phyloP scores from a whole-genome alignment of 2,113 vertebrate species.

The Sterna hirundo region DNA sequence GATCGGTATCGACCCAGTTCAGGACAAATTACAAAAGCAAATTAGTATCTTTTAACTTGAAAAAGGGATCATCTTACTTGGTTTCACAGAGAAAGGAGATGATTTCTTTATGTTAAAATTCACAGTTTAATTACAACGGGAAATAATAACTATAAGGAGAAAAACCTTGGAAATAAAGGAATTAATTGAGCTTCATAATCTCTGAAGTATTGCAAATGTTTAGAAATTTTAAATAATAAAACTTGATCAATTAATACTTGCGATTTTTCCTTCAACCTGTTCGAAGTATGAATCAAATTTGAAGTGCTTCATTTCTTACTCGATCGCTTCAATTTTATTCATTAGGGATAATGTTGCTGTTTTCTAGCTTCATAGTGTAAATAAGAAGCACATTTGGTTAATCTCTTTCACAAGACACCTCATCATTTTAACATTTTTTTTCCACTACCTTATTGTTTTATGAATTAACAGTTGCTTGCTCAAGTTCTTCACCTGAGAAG shows the following conservation, averaged over 20 bases:
- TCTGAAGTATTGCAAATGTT: background rate
- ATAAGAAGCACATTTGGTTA: background rate
- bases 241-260: background rate
- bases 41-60: background rate
- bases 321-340: background rate
- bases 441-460: background rate
- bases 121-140: background rate
- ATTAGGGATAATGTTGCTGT: background rate
- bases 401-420: background rate
- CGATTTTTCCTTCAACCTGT: background rate
- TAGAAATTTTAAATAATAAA: background rate
- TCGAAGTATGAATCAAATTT: background rate
- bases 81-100: background rate
- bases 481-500: background rate
- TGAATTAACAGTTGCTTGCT: background rate
- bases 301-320: background rate
- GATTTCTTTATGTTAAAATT: background rate
- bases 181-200: background rate
- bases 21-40: background rate
- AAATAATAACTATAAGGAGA: background rate
- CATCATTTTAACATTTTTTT: background rate
- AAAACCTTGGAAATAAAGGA: background rate
- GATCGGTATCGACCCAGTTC: fast-evolving
- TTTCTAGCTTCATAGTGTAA: background rate
- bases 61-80: background rate